Evolutionary conservation across 2,888 invertebrate genomes (phyloP), one percentile per base, ranked within the genome.

Genomic region (Strigamia maritima): DNA sequence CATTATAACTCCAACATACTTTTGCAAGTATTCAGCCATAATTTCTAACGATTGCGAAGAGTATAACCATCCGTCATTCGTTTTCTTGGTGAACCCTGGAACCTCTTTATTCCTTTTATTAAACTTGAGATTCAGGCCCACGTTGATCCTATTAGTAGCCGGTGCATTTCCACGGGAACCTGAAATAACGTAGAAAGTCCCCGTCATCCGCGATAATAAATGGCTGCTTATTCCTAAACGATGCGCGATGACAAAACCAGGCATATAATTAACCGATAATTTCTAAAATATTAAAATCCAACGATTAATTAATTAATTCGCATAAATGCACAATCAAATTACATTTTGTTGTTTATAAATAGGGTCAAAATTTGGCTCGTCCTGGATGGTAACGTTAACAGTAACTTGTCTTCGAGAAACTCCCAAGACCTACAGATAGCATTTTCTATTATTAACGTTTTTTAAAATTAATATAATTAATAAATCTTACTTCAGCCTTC

Each of bases 41-140:
- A 94, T 86, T 0, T 91, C 88, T 0, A 94, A 85, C 44, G 93
- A 90, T 82, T 92, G 92, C 22, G 88, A 86, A 0, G 97, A 94
- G 86, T 97, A 97, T 26, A 90, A 87, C 97, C 97, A 98, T 65
- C 84, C 84, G 19, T 86, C 86, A 0, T 89, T 88, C 81, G 91
- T 35, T 79, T 84, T 93, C 78, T 90, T 91, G 0, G 95, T 94
- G 85, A 92, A 97, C 38, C 97, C 96, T 0, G 92, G 90, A 1
- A 93, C 89, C 89, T 93, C 90, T 84, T 89, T 88, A 82, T 89
- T 90, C 24, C 86, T 90, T 84, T 94, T 95, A 81, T 92, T 94
- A 84, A 93, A 94, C 87, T 98, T 98, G 26, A 98, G 88, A 85
- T 96, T 94, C 75, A 98, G 89, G 0, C 98, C 98, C 35, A 98